Base-by-base conservation (phyloP, 2,888 invertebrate genomes). In the Pachycephus smyrnensis region DNA sequence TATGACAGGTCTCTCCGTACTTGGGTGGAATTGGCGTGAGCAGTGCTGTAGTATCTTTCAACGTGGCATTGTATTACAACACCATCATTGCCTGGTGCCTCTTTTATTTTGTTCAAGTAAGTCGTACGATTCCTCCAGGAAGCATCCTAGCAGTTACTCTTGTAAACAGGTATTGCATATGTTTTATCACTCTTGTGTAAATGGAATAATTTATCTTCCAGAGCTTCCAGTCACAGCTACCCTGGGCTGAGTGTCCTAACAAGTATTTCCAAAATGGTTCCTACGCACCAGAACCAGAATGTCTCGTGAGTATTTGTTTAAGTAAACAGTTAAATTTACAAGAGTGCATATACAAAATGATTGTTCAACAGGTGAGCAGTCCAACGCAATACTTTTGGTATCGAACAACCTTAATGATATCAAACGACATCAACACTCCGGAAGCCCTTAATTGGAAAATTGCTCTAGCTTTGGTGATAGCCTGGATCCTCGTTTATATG, bases 71-170 rank as follows among this genome's bases (percentile, higher is more conserved):
- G 83, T 99, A 99, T 92, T 99, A 99, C 92, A 99, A 99, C 92
- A 98, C 98, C 80, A 98, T 99, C 87, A 98, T 99, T 85, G 98
- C 98, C 80, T 99, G 99, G 99, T 98, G 98, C 91, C 94, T 98
- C 89, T 98, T 98, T 92, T 98, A 98, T 92, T 96, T 98, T 90
- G 96, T 96, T 84, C 97, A 97, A 91, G 93, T 92, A 86, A 89
- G 86, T 80, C 0, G 69, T 36, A n/a, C 55, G 23, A 3, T 33
- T 55, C 55, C 55, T 55, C 55, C 55, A 55, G 9, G 9, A 55
- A 23, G 9, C 55, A 55, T 55, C 23, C 23, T 55, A 55, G 9
- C 55, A 55, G 55, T 9, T 55, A 55, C 55, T 55, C 9, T 23
- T 23, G 9, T 23, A 55, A 15, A 9, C 55, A 55, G 23, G 55